Evolutionary conservation across 2,797 vertebrate genomes (phyloP), one percentile per base, ranked within the genome.

Genomic region (Myiothlypis coronata): DNA sequence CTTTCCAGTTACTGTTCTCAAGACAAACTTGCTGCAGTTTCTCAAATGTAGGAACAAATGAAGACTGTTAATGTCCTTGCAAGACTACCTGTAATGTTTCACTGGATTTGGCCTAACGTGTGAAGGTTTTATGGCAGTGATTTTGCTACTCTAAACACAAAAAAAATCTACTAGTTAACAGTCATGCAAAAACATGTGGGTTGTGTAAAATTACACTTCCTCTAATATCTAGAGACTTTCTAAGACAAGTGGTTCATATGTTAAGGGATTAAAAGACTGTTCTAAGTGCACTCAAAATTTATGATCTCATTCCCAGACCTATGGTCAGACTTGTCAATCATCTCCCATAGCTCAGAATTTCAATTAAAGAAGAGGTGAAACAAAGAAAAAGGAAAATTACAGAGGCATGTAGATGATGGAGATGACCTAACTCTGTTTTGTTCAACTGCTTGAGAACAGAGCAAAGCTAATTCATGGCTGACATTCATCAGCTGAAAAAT

Each of bases 131-230:
- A 67, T 37, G 68, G 60, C 68, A 74, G 46, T 37, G 52, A 57
- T 46, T 93, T 83, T 93, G 61, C 65, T 85, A 18, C 8, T 60
- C 61, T 63, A 63, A 67, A 63, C 6, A 52, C 11, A 82, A 72
- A 55, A 68, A 90, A 91, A 86, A 90, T 79, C 63, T 72, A 8
- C 47, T 60, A 53, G 46, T 47, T 86, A 86, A 75, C 59, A 84
- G 68, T 84, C 34, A 80, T 76, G 83, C 44, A 72, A 70, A 87
- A 94, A 88, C 87, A 83, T 70, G 50, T 93, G 93, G 72, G 35
- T 75, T 8, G 4, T 93, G 72, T 95, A 95, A 88, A 94, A 91
- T 86, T 83, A 88, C 87, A 93, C 91, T 88, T 90, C 64, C 76
- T 80, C 39, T 83, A 93, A n/a, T 69, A 93, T 39, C 75, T 69